phyloP scores from a whole-genome alignment of 1,140 invertebrate genomes.

The Pseudomyrmex cubaensis region DNA sequence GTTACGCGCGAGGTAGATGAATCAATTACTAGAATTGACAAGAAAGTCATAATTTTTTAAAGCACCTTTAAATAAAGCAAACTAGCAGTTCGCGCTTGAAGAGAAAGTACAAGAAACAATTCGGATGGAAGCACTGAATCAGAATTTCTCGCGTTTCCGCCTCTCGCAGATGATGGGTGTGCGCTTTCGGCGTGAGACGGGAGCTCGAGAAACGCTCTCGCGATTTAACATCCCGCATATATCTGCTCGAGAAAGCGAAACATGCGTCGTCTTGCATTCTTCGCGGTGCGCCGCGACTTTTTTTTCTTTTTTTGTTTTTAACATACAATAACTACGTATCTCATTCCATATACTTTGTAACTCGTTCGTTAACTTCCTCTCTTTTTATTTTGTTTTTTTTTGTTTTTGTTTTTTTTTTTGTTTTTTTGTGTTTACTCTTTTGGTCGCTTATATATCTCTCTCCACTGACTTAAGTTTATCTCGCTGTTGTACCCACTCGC shows the following conservation, averaged over 20 bases:
- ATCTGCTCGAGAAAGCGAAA: constrained; percentile 28
- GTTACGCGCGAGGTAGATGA: background rate
- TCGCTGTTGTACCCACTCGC: constrained; percentile 38
- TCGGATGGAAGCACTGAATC: constrained; percentile 49
- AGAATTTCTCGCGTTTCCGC: constrained; percentile 37
- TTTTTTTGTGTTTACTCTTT: background rate
- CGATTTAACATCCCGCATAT: constrained; percentile 34
- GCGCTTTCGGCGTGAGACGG: constrained; percentile 15
- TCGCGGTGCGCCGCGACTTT: constrained; percentile 35
- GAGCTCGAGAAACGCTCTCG: background rate
- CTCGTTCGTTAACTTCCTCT: constrained; percentile 42
- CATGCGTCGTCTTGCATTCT: constrained; percentile 53
- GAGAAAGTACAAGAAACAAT: constrained; percentile 12
- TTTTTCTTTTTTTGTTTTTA: constrained; percentile 10
- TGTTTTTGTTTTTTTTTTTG: background rate
- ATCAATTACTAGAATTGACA: too few relatives aligned
- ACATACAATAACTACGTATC: constrained; percentile 32
- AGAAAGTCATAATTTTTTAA: background rate
- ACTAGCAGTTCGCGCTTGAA: background rate
- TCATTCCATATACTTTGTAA: constrained; percentile 51
- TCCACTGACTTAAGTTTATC: constrained; percentile 40
- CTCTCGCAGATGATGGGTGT: background rate
- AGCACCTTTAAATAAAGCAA: background rate
- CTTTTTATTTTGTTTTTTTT: constrained; percentile 14
- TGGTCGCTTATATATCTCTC: constrained; percentile 42